These are phyloP conservation scores for Gonatopus flavifemur DNA, from an alignment of 1,140 invertebrate genomes.

Conservation along the genomic window DNA sequence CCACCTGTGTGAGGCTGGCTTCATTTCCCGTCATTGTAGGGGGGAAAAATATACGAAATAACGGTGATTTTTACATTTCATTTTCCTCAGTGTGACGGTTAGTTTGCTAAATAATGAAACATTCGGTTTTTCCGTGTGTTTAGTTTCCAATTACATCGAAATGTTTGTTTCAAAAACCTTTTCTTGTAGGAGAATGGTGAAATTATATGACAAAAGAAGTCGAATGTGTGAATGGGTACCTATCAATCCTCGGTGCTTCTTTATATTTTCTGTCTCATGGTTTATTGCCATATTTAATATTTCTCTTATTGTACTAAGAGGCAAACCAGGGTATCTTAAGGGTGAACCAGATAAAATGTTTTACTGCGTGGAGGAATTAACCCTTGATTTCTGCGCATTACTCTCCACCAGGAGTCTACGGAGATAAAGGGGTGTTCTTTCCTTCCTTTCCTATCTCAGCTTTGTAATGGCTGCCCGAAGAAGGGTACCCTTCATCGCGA, in stretches of 20 bases:
- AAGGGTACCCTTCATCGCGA: constrained; percentile 47
- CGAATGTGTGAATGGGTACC: too few species aligned
- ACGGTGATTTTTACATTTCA: too few species aligned
- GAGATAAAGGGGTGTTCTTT: constrained; percentile 55
- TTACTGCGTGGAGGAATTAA: constrained; percentile 50
- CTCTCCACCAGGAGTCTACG: constrained; percentile 39
- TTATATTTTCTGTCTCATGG: not conserved
- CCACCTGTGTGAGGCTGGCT: too few species aligned
- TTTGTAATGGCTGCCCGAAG: constrained; percentile 39
- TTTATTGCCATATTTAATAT: constrained; percentile 37
- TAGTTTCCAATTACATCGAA: not conserved
- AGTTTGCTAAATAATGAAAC: too few species aligned
- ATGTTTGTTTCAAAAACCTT: not conserved
- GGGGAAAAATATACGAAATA: too few species aligned
- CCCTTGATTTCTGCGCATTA: constrained; percentile 57
- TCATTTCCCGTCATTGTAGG: too few species aligned
- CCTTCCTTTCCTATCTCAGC: constrained; percentile 50
- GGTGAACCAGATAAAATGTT: constrained; percentile 55
- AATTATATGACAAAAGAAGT: too few species aligned
- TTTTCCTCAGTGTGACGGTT: too few species aligned
- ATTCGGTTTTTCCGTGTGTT: not conserved
- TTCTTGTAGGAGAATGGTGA: too few species aligned
- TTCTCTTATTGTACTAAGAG: constrained; percentile 10
- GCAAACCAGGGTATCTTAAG: constrained; percentile 4
- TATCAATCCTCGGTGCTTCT: not conserved